phyloP scores from a whole-genome alignment of 2,888 invertebrate species.

The Petrolisthes cinctipes region DNA sequence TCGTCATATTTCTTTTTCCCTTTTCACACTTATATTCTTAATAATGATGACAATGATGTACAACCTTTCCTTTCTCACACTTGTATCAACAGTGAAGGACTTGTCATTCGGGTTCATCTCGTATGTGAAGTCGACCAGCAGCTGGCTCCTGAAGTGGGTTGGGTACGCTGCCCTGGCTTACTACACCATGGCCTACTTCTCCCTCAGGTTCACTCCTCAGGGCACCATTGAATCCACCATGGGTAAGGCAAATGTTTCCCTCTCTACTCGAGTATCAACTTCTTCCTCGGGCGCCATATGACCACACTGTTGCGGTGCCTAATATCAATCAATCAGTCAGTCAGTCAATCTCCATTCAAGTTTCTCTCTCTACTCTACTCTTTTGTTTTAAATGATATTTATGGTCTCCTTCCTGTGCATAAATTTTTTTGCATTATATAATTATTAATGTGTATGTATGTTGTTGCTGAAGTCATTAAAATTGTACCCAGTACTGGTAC shows the following conservation, averaged over 20 bases:
- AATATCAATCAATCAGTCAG: no score
- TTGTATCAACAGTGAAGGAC: slow-evolving; percentile 42
- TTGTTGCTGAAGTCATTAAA: no score
- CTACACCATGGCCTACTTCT: slow-evolving; percentile 54
- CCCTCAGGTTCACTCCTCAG: slow-evolving; percentile 34
- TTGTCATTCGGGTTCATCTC: slow-evolving; percentile 58
- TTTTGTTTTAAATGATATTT: neutral
- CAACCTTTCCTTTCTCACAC: neutral
- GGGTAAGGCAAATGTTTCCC: slow-evolving; percentile 19
- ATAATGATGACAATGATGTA: neutral
- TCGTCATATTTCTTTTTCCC: neutral
- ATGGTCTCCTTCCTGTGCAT: no score
- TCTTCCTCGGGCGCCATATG: no score
- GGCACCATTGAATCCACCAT: slow-evolving; percentile 44
- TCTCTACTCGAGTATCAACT: no score
- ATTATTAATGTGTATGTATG: no score
- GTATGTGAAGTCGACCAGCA: slow-evolving; percentile 46
- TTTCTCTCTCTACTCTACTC: neutral
- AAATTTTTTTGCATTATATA: no score
- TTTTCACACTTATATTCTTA: neutral
- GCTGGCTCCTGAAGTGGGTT: slow-evolving; percentile 53
- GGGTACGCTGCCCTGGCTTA: slow-evolving; percentile 47
- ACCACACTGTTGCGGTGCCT: no score
- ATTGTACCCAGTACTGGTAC: no score
- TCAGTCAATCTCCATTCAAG: no score